phyloP scores from a whole-genome alignment of 2,797 vertebrate genomes.

The Darevskia mixta region DNA sequence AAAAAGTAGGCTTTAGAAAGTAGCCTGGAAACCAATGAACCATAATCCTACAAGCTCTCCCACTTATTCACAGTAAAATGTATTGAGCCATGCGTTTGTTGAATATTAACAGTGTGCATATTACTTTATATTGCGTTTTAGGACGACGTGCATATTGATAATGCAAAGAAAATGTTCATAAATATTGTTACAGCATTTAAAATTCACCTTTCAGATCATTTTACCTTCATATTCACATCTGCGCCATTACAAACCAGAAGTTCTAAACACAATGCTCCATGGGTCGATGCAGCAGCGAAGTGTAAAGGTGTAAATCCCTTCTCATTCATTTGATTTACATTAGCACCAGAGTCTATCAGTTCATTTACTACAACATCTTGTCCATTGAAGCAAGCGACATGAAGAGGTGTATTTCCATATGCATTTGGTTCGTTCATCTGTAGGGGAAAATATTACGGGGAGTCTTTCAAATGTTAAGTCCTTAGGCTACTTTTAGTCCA shows the following conservation, averaged over 20 bases:
- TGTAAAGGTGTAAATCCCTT: conserved; percentile 96
- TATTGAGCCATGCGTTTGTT: background rate
- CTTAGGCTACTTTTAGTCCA: background rate
- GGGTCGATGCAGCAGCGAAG: conserved; percentile 95
- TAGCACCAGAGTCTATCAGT: conserved; percentile 94
- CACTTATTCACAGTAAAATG: background rate
- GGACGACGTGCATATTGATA: background rate
- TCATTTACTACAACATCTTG: conserved; percentile 98
- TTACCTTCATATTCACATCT: conserved; percentile 95
- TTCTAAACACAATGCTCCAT: conserved; percentile 95
- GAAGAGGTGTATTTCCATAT: conserved; percentile 95
- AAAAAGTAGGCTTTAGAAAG: background rate
- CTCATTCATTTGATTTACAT: conserved; percentile 96
- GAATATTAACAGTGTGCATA: background rate
- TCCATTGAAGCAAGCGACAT: conserved; percentile 97
- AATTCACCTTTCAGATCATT: conserved; percentile 46
- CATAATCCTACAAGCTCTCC: background rate
- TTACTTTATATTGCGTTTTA: background rate
- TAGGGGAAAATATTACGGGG: rapidly evolving
- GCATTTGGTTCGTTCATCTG: conserved; percentile 98
- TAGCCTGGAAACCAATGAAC: background rate
- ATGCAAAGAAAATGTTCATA: background rate
- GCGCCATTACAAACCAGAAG: conserved; percentile 94
- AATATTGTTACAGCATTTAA: conserved; percentile 37
- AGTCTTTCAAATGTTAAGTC: background rate